Percentiles rank a stretch among this genome's conserved stretches.
These are phyloP conservation scores for Calyptommatus sinebrachiatus DNA, from an alignment of 2,113 vertebrate genomes.

Conservation along the genomic window DNA sequence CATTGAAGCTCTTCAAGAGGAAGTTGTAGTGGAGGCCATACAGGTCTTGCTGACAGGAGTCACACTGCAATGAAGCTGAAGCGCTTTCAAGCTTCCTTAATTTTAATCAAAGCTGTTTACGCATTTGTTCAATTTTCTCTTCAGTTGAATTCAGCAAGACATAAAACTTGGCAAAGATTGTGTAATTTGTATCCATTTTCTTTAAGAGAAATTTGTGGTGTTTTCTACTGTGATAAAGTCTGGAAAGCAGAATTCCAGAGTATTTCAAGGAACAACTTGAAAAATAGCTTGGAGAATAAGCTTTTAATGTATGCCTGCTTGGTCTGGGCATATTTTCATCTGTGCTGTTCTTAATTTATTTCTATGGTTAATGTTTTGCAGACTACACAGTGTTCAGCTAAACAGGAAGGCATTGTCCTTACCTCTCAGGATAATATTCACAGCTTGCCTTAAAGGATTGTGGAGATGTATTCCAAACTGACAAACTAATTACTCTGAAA, in stretches of 20 bases:
- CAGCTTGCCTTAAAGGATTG: neutral
- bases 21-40: slow-evolving; percentile 11
- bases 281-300: slow-evolving; percentile 20
- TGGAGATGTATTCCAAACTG: neutral
- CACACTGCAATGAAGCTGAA: slow-evolving; percentile 12
- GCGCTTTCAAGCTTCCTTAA: neutral
- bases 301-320: neutral
- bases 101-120: neutral
- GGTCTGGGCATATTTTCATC: slow-evolving; percentile 1
- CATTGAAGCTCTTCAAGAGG: slow-evolving; percentile 28
- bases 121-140: neutral
- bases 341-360: slow-evolving; percentile 1
- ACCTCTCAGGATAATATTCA: slow-evolving; percentile 19
- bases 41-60: slow-evolving; percentile 21
- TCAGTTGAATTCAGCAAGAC: neutral
- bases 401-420: slow-evolving; percentile 31
- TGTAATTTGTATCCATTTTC: neutral
- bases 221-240: slow-evolving; percentile 30
- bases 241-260: slow-evolving; percentile 17
- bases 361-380: slow-evolving; percentile 46
- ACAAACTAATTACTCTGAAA: neutral
- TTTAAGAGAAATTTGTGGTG: slow-evolving; percentile 22
- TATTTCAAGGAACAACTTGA: slow-evolving; percentile 25
- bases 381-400: slow-evolving; percentile 31
- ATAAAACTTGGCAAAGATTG: neutral